Percentiles rank a stretch among this genome's conserved stretches.
These are phyloP conservation scores for Aepyceros melampus DNA, from an alignment of 2,113 vertebrate species.

Conservation along the genomic window DNA sequence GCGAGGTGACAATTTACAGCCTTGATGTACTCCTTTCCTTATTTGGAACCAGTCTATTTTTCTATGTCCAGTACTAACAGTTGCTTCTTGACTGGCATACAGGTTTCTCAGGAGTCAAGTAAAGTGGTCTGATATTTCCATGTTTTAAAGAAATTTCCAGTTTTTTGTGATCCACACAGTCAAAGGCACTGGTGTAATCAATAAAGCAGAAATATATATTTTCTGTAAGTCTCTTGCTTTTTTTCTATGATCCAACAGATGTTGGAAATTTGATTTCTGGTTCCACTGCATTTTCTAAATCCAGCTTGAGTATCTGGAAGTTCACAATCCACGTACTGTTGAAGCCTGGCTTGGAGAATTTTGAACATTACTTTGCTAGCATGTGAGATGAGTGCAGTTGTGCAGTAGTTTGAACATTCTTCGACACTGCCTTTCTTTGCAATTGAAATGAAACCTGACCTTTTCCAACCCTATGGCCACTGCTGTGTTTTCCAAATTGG, in stretches of 20 bases:
- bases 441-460: not conserved
- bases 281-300: not conserved
- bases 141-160: not conserved
- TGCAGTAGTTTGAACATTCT: not conserved
- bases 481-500: not conserved
- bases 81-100: not conserved
- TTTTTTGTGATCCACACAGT: not conserved
- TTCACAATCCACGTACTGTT: not conserved
- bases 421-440: not conserved
- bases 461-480: not conserved
- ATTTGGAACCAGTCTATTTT: not conserved
- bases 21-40: not conserved
- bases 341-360: not conserved
- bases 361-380: not conserved
- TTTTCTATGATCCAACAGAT: not conserved
- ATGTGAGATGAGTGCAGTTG: not conserved
- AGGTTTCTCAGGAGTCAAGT: not conserved
- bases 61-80: not conserved
- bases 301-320: not conserved
- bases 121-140: not conserved
- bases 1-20: not conserved
- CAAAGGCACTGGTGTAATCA: not conserved
- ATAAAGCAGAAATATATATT: not conserved
- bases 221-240: not conserved
- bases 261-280: not conserved